Evolutionary conservation across 2,113 vertebrate species (phyloP).

Genomic region (Mixornis gularis): DNA sequence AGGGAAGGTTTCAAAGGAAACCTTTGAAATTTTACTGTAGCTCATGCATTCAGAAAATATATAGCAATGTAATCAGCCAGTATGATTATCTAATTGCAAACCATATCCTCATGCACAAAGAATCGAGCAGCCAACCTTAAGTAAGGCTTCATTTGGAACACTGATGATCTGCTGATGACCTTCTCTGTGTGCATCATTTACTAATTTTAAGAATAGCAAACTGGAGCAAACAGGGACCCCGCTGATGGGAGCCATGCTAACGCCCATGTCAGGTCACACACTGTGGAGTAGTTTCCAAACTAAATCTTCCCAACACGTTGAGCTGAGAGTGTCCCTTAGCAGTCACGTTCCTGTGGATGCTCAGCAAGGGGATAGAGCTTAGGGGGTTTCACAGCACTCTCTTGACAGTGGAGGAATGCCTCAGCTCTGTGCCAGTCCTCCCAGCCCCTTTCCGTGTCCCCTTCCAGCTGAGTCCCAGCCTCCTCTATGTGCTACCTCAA

Average conservation of each 20-base stretch:
- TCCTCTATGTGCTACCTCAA: neutral
- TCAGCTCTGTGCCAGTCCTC: accelerated
- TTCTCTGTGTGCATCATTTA: neutral
- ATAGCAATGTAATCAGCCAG: neutral
- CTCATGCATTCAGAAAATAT: neutral
- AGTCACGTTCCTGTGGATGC: neutral
- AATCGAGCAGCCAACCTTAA: neutral
- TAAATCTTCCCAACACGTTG: neutral
- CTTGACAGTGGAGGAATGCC: neutral
- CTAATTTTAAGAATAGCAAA: neutral
- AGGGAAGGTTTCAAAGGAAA: neutral
- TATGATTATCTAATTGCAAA: neutral
- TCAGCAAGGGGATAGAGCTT: accelerated
- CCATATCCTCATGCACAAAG: neutral
- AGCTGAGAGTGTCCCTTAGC: neutral
- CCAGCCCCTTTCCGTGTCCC: neutral
- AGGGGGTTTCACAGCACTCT: neutral
- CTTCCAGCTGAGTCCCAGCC: neutral
- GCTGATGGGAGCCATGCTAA: neutral
- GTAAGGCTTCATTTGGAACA: neutral
- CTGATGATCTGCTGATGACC: neutral
- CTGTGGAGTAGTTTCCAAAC: neutral
- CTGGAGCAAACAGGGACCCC: neutral
- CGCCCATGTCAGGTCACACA: accelerated
- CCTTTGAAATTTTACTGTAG: neutral